Conservation (phyloP, 2,113 vertebrate species). For the Zosterops hypoxanthus region DNA sequence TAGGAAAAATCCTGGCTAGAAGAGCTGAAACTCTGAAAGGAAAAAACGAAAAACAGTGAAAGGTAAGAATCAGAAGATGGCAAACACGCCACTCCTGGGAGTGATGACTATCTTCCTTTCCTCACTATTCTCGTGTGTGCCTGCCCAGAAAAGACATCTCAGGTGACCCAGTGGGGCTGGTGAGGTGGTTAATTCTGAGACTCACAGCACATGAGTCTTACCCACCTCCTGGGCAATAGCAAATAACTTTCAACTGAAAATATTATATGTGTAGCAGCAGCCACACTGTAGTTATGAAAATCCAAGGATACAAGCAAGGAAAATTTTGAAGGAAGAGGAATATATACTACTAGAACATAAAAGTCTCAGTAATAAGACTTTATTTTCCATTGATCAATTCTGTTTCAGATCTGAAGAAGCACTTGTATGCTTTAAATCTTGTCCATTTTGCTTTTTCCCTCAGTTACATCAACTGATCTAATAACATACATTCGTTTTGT, state of each 20-base stretch:
- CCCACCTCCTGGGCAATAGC: background rate
- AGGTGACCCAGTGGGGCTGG: fast-evolving
- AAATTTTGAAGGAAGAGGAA: background rate
- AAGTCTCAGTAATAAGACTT: background rate
- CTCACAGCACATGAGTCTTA: background rate
- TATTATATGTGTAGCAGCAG: background rate
- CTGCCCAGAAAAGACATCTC: background rate
- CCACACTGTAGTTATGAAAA: background rate
- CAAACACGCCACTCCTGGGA: background rate
- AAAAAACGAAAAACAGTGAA: background rate
- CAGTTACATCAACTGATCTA: background rate
- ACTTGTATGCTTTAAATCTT: background rate
- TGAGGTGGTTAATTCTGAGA: background rate
- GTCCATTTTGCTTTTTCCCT: background rate
- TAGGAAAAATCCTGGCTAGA: background rate
- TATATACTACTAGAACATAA: background rate
- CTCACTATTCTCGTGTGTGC: background rate
- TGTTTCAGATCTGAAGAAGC: background rate
- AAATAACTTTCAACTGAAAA: background rate
- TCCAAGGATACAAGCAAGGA: background rate
- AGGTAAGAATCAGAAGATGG: background rate
- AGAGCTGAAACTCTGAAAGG: background rate
- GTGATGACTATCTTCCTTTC: too few relatives aligned
- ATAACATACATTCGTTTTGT: background rate
- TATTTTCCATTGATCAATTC: background rate